A percentile compares a stretch with the other conserved stretches of the same genome.
These are phyloP conservation scores for Tanytarsus gracilentus DNA, from an alignment of 2,888 invertebrate species.

Conservation along the genomic window DNA sequence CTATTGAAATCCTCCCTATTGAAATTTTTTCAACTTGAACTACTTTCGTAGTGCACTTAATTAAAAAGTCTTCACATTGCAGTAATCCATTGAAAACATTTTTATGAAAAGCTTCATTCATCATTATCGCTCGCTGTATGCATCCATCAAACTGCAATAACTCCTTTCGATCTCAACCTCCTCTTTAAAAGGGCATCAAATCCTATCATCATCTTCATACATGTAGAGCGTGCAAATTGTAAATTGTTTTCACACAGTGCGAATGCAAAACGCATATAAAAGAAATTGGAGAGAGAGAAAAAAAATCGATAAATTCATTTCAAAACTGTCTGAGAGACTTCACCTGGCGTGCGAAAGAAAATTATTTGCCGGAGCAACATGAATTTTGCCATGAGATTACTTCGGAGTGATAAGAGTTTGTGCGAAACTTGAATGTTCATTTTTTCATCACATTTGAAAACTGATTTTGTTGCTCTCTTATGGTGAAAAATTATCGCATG, in stretches of 20 bases:
- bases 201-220: background rate
- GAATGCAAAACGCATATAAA: background rate
- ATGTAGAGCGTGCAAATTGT: background rate
- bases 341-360: background rate
- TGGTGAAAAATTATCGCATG: too few species aligned
- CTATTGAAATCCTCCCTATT: too few species aligned
- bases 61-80: too few species aligned
- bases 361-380: slow-evolving; percentile 1
- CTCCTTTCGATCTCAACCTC: background rate
- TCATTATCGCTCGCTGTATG: too few species aligned
- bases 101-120: too few species aligned
- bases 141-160: background rate
- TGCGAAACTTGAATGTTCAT: too few species aligned
- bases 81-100: too few species aligned
- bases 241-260: background rate
- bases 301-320: slow-evolving; percentile 13
- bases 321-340: background rate
- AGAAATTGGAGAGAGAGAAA: background rate
- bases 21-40: too few species aligned
- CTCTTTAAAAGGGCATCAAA: background rate
- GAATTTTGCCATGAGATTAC: background rate
- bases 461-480: too few species aligned
- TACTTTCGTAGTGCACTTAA: too few species aligned
- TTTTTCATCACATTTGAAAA: too few species aligned
- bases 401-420: background rate